Base-by-base conservation (phyloP, 2,113 vertebrate genomes). In the Eurystomus gularis region DNA sequence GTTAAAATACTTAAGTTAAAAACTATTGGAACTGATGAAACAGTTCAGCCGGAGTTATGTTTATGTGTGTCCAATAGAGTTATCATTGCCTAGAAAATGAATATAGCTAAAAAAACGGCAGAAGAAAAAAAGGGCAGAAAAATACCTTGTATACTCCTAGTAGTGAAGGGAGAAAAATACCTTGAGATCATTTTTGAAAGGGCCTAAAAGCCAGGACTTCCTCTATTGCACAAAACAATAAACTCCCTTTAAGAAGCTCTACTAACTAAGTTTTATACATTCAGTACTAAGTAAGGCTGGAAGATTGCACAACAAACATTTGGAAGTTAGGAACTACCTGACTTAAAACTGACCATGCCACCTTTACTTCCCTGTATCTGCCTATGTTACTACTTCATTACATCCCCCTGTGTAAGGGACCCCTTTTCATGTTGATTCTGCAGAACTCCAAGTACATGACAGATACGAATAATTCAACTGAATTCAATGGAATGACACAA, bases 351-450 rank as follows among this genome's bases (percentile, higher is more conserved):
- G 88, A 70, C 78, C 77, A 37, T n/a, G 31, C 10, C 49, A 57
- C 39, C 39, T 88, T 82, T 88, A 60, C 65, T 81, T 80, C 51
- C 68, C 17, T 62, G 5, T 66, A 26, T 58, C 25, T 68, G 76
- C 58, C 95, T 93, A n/a, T n/a, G n/a, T n/a, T 58, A 96, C 83
- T 46, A 84, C 33, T 39, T 87, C 82, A 76, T 85, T 79, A 90
- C 57, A 82, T n/a, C 16, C 10, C 35, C 25, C 10, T 2, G 2
- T 85, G 87, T 75, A 52, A 69, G 75, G 48, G 73, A 93, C 6
- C 19, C 6, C 44, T 88, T 79, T 88, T 33, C 61, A 39, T 54
- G 40, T 73, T 3, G 9, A 12, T 83, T 51, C 60, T 62, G 40
- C 46, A 66, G 60, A 92, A 70, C 13, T 48, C 24, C 14, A 72